A percentile compares a stretch with the other conserved stretches of the same genome.
Conservation (phyloP, 2,113 vertebrate species). For the Ibidorhyncha struthersii region DNA sequence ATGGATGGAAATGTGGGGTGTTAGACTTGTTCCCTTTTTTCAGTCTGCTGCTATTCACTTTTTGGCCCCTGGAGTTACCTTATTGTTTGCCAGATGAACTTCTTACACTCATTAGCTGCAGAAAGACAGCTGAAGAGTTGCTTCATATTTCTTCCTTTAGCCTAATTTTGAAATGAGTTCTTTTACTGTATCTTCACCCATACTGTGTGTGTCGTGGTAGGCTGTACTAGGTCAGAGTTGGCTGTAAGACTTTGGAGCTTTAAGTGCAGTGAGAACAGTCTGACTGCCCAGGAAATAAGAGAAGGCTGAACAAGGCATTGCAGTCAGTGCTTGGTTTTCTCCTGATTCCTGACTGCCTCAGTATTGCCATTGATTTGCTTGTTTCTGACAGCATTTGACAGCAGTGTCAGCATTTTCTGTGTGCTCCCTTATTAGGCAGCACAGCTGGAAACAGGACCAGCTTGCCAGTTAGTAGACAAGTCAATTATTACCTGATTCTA, state of each 20-base stretch:
- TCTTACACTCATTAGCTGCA: background rate
- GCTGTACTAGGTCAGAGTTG: slow-evolving; percentile 9
- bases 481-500: background rate
- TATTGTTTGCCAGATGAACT: background rate
- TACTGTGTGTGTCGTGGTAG: background rate
- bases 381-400: background rate
- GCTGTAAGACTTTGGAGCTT: background rate
- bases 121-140: slow-evolving; percentile 24
- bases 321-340: background rate
- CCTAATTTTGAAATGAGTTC: slow-evolving; percentile 38
- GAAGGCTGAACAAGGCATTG: background rate
- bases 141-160: slow-evolving; percentile 37
- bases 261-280: background rate
- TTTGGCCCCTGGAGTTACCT: background rate
- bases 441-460: background rate
- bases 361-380: background rate
- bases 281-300: background rate
- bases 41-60: background rate
- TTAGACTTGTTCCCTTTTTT: background rate
- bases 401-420: background rate
- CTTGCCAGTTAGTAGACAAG: background rate
- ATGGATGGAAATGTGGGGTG: background rate
- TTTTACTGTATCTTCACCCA: background rate
- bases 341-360: background rate
- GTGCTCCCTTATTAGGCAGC: background rate